These are phyloP conservation scores for Felis catus DNA, from an alignment of 2,113 vertebrate genomes.

Conservation along the genomic window DNA sequence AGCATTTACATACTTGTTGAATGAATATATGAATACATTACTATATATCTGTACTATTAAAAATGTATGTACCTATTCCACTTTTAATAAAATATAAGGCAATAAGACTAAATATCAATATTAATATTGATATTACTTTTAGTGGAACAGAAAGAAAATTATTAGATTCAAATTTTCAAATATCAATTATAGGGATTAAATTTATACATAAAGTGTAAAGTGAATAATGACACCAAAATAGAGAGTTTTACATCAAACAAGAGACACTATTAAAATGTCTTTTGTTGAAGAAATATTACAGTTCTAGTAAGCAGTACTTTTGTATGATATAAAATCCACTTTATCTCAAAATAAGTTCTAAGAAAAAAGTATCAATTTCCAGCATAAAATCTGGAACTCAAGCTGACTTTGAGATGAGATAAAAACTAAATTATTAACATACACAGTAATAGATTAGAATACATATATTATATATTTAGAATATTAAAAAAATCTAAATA, in stretches of 20 bases:
- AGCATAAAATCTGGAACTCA: neutral
- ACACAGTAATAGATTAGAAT: neutral
- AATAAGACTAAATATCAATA: neutral
- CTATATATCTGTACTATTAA: neutral
- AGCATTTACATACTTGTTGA: neutral
- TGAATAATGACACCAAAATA: neutral
- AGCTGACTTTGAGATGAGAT: neutral
- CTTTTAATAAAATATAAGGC: neutral
- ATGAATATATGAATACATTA: neutral
- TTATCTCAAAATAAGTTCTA: slow-evolving; percentile 26
- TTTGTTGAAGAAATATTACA: slow-evolving; percentile 34
- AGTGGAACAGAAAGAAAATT: neutral
- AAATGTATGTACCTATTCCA: neutral
- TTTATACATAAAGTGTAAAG: slow-evolving; percentile 3
- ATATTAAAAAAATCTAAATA: slow-evolving; percentile 8
- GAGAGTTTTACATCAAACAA: slow-evolving; percentile 35
- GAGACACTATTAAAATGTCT: slow-evolving; percentile 35
- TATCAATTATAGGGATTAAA: neutral
- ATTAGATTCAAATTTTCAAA: slow-evolving; percentile 21
- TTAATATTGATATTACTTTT: neutral
- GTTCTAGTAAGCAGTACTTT: slow-evolving; percentile 43
- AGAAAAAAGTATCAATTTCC: neutral
- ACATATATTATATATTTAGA: neutral
- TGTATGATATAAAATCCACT: slow-evolving; percentile 30
- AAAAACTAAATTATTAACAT: slow-evolving; percentile 35